Evolutionary conservation across 2,797 vertebrate species (phyloP).

Genomic region (Myotis myotis): DNA sequence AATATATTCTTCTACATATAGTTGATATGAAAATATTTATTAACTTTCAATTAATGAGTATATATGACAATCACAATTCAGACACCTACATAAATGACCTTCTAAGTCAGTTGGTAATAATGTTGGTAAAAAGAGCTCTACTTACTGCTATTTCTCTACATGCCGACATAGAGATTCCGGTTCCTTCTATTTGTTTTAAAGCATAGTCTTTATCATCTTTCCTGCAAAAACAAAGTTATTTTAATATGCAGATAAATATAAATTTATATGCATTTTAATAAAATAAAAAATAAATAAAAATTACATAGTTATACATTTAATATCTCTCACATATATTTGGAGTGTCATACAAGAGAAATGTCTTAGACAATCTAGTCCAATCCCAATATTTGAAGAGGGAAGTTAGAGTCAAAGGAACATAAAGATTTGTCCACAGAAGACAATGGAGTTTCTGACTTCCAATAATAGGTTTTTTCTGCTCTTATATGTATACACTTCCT

Average conservation of each 20-base stretch:
- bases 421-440: neutral
- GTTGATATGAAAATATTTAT: slow-evolving; percentile 22
- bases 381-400: neutral
- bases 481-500: neutral
- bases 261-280: slow-evolving; percentile 48
- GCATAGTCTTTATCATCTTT: slow-evolving; percentile 99
- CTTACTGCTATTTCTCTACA: slow-evolving; percentile 99
- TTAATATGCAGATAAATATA: slow-evolving; percentile 69
- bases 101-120: neutral
- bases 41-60: slow-evolving; percentile 5
- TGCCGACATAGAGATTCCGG: slow-evolving; percentile 99
- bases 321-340: neutral
- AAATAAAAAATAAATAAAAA: slow-evolving; percentile 21
- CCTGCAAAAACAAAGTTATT: slow-evolving; percentile 86
- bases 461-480: neutral
- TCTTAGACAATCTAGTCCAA: neutral
- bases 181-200: slow-evolving; percentile 99
- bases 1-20: slow-evolving; percentile 14
- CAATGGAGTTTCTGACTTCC: neutral
- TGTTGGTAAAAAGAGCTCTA: slow-evolving; percentile 78
- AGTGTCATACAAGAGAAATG: neutral
- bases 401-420: neutral
- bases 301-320: neutral
- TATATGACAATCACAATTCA: neutral
- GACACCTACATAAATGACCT: neutral